Conservation (phyloP, 2,888 invertebrate species). For the Hoplodrina ambigua region DNA sequence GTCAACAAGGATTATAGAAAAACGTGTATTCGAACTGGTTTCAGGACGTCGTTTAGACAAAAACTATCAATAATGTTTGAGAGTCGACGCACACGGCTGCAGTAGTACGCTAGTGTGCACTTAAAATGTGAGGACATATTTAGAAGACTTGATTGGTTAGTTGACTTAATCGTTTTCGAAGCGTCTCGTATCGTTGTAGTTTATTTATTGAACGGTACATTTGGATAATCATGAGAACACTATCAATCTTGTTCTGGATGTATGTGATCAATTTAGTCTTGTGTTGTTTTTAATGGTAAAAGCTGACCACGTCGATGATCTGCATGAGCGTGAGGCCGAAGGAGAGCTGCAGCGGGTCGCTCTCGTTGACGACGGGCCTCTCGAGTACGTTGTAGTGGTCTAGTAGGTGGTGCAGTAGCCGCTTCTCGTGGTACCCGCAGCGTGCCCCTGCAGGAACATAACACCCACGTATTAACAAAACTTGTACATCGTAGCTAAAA, state of each 20-base stretch:
- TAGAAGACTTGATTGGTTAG: conserved; percentile 59
- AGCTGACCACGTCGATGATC: conserved; percentile 98
- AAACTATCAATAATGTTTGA: conserved; percentile 56
- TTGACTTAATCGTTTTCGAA: conserved; percentile 51
- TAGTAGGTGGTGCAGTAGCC: conserved; percentile 96
- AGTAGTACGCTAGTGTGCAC: conserved; percentile 46
- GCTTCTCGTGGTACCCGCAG: conserved; percentile 98
- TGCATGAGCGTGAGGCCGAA: conserved; percentile 99
- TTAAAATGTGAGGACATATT: conserved; percentile 49
- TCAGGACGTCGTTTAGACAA: conserved; percentile 53
- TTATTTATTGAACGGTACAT: conserved; percentile 60
- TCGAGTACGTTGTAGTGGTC: conserved; percentile 98
- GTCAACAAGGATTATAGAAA: conserved; percentile 55
- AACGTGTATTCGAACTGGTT: conserved; percentile 56
- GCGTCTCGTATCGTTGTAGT: conserved; percentile 36
- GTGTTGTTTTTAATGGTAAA: background rate
- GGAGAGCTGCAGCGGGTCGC: conserved; percentile 98
- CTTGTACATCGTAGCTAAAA: background rate
- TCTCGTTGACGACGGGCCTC: conserved; percentile 98
- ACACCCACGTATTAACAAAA: background rate
- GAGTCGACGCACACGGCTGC: conserved; percentile 25
- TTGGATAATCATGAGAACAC: conserved; percentile 60
- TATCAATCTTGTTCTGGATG: conserved; percentile 38
- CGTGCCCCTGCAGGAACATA: conserved; percentile 91
- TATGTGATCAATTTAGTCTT: background rate